A percentile compares a stretch with the other conserved stretches of the same genome.
These are phyloP conservation scores for Bombylius discolor DNA, from an alignment of 2,888 invertebrate species.

Conservation along the genomic window DNA sequence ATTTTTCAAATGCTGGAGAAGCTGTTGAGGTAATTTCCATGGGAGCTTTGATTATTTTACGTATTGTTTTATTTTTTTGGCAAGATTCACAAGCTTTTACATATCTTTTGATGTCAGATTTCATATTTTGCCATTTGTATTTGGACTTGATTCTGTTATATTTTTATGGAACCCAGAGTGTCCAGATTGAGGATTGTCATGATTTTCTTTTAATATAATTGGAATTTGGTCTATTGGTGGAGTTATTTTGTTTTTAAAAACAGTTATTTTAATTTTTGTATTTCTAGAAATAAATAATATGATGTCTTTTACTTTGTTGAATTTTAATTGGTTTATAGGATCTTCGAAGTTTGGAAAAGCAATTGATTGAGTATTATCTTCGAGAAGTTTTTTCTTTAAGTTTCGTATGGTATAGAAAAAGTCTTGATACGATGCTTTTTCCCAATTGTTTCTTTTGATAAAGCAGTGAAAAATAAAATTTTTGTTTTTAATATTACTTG, in stretches of 20 bases:
- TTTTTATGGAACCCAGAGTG: constrained; percentile 11
- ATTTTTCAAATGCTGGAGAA: constrained; percentile 20
- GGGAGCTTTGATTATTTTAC: constrained; percentile 17
- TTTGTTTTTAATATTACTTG: neutral
- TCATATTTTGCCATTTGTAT: constrained; percentile 24
- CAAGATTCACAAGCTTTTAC: constrained; percentile 21
- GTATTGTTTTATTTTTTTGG: constrained; percentile 21
- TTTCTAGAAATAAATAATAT: neutral
- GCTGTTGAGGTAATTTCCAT: constrained; percentile 25
- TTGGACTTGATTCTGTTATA: constrained; percentile 16
- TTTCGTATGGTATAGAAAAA: neutral
- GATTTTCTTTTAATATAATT: constrained; percentile 11
- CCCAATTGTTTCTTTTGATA: constrained; percentile 3
- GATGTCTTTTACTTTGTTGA: constrained; percentile 1
- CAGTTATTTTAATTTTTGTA: constrained; percentile 2
- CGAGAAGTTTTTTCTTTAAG: neutral
- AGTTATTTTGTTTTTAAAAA: neutral
- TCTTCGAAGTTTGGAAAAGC: constrained; percentile 1
- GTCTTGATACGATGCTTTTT: neutral
- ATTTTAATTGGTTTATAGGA: too few species aligned
- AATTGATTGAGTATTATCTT: neutral
- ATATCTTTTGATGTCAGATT: constrained; percentile 21
- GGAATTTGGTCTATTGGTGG: neutral
- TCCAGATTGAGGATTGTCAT: constrained; percentile 1
- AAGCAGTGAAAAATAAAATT: constrained; percentile 4